A percentile compares a stretch with the other conserved stretches of the same genome.
Evolutionary conservation across 2,888 invertebrate species (phyloP).

Genomic region (Drosophila neonasuta): DNA sequence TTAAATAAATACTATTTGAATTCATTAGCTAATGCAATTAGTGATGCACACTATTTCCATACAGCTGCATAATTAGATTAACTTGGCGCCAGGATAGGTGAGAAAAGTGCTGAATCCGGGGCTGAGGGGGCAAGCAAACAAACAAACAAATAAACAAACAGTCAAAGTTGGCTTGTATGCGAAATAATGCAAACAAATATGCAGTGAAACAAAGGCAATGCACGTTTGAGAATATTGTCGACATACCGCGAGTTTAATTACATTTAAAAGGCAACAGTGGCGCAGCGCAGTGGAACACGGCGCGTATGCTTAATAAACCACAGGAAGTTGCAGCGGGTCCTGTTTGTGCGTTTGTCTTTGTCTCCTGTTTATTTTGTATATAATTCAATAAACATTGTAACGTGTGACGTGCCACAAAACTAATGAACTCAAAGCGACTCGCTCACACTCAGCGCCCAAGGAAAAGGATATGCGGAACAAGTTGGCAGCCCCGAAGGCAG

Average conservation of each 20-base stretch:
- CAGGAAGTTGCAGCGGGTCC: conserved; percentile 5
- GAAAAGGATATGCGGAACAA: conserved; percentile 15
- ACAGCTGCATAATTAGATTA: conserved; percentile 61
- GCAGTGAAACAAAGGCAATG: conserved; percentile 38
- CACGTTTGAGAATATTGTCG: conserved; percentile 2
- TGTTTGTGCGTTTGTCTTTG: conserved; percentile 30
- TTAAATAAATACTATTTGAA: conserved; percentile 63
- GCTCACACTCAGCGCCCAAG: conserved; percentile 1
- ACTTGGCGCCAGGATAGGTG: conserved; percentile 19
- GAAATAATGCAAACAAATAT: conserved; percentile 54
- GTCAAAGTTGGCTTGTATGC: conserved; percentile 54
- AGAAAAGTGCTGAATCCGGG: background rate
- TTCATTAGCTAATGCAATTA: conserved; percentile 72
- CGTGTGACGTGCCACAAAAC: conserved; percentile 56
- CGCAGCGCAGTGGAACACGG: conserved; percentile 27
- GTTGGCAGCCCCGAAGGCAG: conserved; percentile 6
- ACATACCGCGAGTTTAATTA: conserved; percentile 54
- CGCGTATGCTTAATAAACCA: conserved; percentile 56
- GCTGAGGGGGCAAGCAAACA: conserved; percentile 2
- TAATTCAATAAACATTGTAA: conserved; percentile 63
- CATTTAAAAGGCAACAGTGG: conserved; percentile 54
- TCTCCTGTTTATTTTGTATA: conserved; percentile 42
- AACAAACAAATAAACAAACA: conserved; percentile 29
- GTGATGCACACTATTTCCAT: conserved; percentile 40
- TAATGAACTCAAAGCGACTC: conserved; percentile 59